Percentiles rank a stretch among this genome's conserved stretches.
Evolutionary conservation across 2,797 vertebrate species (phyloP).

Genomic region (Lutjanus argentimaculatus): DNA sequence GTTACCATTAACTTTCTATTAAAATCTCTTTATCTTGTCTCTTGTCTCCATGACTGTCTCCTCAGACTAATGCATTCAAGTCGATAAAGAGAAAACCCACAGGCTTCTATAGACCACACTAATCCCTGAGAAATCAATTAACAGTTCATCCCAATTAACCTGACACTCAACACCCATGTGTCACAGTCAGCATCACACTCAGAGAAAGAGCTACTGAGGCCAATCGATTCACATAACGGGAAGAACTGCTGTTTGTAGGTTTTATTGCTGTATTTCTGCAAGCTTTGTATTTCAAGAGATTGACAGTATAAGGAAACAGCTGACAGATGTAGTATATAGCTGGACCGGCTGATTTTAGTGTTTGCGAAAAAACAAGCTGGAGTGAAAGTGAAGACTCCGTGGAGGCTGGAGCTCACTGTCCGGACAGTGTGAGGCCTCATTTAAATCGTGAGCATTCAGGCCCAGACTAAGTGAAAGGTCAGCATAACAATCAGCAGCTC

Average conservation of each 20-base stretch:
- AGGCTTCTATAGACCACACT: slow-evolving; percentile 41
- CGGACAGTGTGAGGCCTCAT: slow-evolving; percentile 28
- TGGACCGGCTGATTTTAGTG: neutral
- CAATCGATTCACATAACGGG: slow-evolving; percentile 44
- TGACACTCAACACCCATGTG: slow-evolving; percentile 36
- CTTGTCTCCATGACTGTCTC: slow-evolving; percentile 9
- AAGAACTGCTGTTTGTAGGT: slow-evolving; percentile 19
- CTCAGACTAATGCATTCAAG: slow-evolving; percentile 34
- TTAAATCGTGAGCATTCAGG: slow-evolving; percentile 44
- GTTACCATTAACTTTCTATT: neutral
- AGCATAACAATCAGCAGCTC: slow-evolving; percentile 54
- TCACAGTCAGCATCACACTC: slow-evolving; percentile 39
- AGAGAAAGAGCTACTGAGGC: slow-evolving; percentile 23
- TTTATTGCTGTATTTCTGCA: slow-evolving; percentile 34
- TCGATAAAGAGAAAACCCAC: slow-evolving; percentile 42
- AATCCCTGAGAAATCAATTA: slow-evolving; percentile 78
- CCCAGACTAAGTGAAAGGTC: slow-evolving; percentile 66
- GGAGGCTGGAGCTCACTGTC: slow-evolving; percentile 24
- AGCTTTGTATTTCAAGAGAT: slow-evolving; percentile 18
- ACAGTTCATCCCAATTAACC: slow-evolving; percentile 71
- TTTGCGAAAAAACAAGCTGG: slow-evolving; percentile 14
- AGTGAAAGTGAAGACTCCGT: slow-evolving; percentile 3
- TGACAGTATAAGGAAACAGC: slow-evolving; percentile 35
- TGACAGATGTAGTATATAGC: slow-evolving; percentile 22
- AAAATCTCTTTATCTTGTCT: neutral